Conservation (phyloP, 2,888 invertebrate species). For the Crocallis elinguaria region DNA sequence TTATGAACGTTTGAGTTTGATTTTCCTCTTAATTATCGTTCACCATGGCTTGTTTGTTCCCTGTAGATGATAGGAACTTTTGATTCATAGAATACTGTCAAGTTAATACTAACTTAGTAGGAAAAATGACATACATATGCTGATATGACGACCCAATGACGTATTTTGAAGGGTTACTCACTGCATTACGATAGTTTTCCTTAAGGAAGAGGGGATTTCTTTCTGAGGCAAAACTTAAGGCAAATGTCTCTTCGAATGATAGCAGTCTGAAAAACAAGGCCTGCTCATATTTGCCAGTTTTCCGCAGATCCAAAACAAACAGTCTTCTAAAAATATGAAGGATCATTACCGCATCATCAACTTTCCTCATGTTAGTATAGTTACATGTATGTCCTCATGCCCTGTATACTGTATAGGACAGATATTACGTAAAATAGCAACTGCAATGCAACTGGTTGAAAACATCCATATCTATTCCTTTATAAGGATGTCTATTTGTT, state of each 20-base stretch:
- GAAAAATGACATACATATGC: constrained; percentile 12
- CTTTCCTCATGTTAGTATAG: too few species aligned
- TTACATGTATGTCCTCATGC: too few species aligned
- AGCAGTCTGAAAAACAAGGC: constrained; percentile 4
- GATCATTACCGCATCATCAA: too few species aligned
- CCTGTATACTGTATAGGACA: too few species aligned
- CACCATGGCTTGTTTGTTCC: constrained; percentile 33
- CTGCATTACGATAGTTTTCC: constrained; percentile 9
- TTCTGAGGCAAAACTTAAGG: constrained; percentile 3
- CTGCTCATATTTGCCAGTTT: too few species aligned
- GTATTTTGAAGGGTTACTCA: constrained; percentile 14
- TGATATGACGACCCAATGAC: constrained; percentile 7
- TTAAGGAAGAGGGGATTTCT: constrained; percentile 3
- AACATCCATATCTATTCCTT: too few species aligned
- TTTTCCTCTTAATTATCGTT: constrained; percentile 56
- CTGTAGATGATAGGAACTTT: constrained; percentile 24
- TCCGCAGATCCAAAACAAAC: too few species aligned
- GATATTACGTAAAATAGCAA: too few species aligned
- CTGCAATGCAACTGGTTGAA: too few species aligned
- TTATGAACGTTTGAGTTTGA: constrained; percentile 36
- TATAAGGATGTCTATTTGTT: too few species aligned
- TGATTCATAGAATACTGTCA: constrained; percentile 25
- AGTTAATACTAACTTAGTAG: constrained; percentile 16
- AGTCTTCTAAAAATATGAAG: too few species aligned
- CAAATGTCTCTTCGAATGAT: neutral